A percentile compares a stretch with the other conserved stretches of the same genome.
These are phyloP conservation scores for Thalassoma bifasciatum DNA, from an alignment of 2,113 vertebrate species.

Conservation along the genomic window DNA sequence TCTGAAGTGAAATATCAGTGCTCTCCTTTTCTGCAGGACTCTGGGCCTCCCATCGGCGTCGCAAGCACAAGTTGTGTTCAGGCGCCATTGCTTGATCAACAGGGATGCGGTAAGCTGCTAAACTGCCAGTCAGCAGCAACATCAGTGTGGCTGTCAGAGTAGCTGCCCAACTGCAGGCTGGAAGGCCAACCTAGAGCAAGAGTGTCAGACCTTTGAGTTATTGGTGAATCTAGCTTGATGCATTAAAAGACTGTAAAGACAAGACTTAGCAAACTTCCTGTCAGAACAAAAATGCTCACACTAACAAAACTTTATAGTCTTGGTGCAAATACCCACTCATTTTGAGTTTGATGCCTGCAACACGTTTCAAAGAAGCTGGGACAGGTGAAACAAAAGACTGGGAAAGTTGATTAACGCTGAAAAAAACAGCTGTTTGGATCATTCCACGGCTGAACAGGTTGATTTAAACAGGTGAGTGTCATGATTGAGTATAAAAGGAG, in stretches of 20 bases:
- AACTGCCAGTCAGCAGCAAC: conserved; percentile 69
- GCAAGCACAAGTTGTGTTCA: conserved; percentile 66
- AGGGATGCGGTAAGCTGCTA: conserved; percentile 73
- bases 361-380: no score
- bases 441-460: no score
- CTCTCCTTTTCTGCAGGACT: conserved; percentile 47
- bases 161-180: conserved; percentile 81
- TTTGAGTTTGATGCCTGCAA: no score
- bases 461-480: no score
- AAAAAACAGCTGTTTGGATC: no score
- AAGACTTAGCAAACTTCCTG: neutral
- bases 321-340: no score
- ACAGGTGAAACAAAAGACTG: no score
- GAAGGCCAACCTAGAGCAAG: conserved; percentile 73
- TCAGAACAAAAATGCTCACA: conserved; percentile 1
- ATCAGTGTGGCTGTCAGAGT: conserved; percentile 74
- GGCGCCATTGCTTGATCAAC: conserved; percentile 67
- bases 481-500: no score
- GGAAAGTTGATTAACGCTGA: no score
- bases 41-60: conserved; percentile 65
- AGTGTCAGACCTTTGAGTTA: neutral
- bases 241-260: no score
- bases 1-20: conserved; percentile 42
- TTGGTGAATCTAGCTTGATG: no score
- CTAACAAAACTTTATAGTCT: no score